phyloP scores from a whole-genome alignment of 2,113 vertebrate genomes.

The Epinephelus cyanopodus region DNA sequence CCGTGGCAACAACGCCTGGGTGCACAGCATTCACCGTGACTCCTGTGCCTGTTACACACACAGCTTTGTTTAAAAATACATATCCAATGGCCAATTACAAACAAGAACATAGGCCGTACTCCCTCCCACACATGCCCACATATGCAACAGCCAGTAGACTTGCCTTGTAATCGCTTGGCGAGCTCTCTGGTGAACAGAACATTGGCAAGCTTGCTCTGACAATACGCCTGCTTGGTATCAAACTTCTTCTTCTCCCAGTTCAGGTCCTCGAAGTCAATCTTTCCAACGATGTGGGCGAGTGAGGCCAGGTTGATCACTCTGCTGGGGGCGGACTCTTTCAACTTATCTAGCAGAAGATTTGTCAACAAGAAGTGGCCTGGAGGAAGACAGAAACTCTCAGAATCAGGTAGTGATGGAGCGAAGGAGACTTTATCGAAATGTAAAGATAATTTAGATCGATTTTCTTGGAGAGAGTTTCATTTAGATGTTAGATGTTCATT shows the following conservation, averaged over 20 bases:
- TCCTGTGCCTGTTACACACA: conserved; percentile 80
- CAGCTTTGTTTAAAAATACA: conserved; percentile 48
- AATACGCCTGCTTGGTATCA: conserved; percentile 90
- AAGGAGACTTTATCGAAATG: not conserved
- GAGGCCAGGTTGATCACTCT: conserved; percentile 90
- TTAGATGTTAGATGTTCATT: not conserved
- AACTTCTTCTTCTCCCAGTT: conserved; percentile 90
- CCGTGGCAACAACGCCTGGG: conserved; percentile 89
- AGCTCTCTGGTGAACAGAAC: conserved; percentile 90
- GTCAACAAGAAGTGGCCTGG: conserved; percentile 91
- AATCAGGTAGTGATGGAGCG: conserved; percentile 13
- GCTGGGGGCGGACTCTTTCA: conserved; percentile 87
- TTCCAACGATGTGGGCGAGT: conserved; percentile 87
- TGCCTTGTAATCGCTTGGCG: conserved; percentile 87
- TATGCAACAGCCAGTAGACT: conserved; percentile 68
- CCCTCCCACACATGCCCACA: conserved; percentile 72
- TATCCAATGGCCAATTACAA: conserved; percentile 50
- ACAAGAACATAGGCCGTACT: conserved; percentile 53
- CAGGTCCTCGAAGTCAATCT: conserved; percentile 89
- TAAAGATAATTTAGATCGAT: not conserved
- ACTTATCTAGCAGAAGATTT: conserved; percentile 88
- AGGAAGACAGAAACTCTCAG: conserved; percentile 14
- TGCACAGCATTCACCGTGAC: conserved; percentile 89
- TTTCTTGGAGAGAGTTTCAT: not conserved
- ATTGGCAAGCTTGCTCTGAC: conserved; percentile 91